Base-by-base conservation (phyloP, 2,113 vertebrate species). In the Lepus europaeus region DNA sequence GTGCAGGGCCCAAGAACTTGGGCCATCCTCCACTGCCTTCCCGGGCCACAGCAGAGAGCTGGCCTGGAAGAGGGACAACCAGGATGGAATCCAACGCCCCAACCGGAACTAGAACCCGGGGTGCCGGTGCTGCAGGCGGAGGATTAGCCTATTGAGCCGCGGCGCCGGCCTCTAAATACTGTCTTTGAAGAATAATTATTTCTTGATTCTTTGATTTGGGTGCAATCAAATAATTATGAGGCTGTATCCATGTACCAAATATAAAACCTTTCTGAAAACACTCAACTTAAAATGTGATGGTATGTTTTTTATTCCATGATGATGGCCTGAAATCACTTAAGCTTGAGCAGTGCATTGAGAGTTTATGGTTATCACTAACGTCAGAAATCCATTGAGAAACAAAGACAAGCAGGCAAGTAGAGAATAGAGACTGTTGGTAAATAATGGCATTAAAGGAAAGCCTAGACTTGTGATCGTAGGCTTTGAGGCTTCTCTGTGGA, bases 281-380 rank as follows among this genome's bases (percentile, higher is more conserved):
- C 51, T 95, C 61, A 72, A 53, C 76, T 66, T 86, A 77, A 95
- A 87, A 61, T 91, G 14, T 66, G 79, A 78, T 70, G 19, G 14
- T 49, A 81, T 31, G 33, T n/a, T 53, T 89, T 93, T 95, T 78
- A 86, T 92, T 92, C 78, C 4, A 74, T 22, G 45, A 63, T 73
- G 29, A 51, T 59, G 88, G 6, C 25, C 25, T 89, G n/a, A 88
- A 88, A 64, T 53, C 17, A 80, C 87, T 36, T 87, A 61, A 90
- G 80, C 8, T 69, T 79, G 7, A 89, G 45, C 39, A 80, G 2
- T 51, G 61, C 51, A 3, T 82, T 64, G 79, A 77, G 3, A 19
- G 36, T 9, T 6, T 81, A 14, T 45, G 19, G 45, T 83, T 66
- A 39, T 74, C 29, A 78, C 25, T 77, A 78, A 81, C 90, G 88